phyloP scores from a whole-genome alignment of 2,888 invertebrate species.

The Hydraecia micacea region DNA sequence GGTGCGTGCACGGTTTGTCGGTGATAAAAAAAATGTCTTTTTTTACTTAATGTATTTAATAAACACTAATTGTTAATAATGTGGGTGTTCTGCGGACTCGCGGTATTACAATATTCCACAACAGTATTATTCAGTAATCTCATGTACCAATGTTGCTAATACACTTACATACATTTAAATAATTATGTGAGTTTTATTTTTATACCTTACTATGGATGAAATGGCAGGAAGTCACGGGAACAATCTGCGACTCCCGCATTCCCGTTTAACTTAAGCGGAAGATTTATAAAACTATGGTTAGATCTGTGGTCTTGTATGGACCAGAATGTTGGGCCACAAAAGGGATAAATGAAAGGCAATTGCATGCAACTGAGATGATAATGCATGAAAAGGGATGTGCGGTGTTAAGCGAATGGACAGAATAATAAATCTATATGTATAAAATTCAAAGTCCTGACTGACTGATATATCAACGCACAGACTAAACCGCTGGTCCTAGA shows the following conservation, averaged over 20 bases:
- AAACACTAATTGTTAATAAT: conserved; percentile 80
- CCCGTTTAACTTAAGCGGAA: background rate
- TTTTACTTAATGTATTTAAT: conserved; percentile 82
- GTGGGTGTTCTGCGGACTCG: conserved; percentile 78
- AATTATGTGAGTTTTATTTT: conserved; percentile 73
- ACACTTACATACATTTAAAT: conserved; percentile 90
- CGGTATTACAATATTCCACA: conserved; percentile 82
- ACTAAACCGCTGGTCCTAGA: too few relatives aligned
- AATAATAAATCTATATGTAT: too few relatives aligned
- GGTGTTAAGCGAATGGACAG: too few relatives aligned
- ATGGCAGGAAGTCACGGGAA: background rate
- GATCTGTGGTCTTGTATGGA: too few relatives aligned
- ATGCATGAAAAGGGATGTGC: too few relatives aligned
- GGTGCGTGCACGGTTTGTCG: conserved; percentile 84
- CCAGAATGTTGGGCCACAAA: too few relatives aligned
- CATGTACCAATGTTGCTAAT: conserved; percentile 91
- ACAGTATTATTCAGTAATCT: conserved; percentile 90
- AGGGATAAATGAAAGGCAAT: too few relatives aligned
- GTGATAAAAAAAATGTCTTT: conserved; percentile 76
- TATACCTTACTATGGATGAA: background rate
- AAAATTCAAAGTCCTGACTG: too few relatives aligned
- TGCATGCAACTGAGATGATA: too few relatives aligned
- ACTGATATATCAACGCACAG: too few relatives aligned
- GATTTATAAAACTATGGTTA: background rate
- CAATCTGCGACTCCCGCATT: background rate